Base-by-base conservation (phyloP, 2,888 invertebrate species). In the Druceiella hillmani region DNA sequence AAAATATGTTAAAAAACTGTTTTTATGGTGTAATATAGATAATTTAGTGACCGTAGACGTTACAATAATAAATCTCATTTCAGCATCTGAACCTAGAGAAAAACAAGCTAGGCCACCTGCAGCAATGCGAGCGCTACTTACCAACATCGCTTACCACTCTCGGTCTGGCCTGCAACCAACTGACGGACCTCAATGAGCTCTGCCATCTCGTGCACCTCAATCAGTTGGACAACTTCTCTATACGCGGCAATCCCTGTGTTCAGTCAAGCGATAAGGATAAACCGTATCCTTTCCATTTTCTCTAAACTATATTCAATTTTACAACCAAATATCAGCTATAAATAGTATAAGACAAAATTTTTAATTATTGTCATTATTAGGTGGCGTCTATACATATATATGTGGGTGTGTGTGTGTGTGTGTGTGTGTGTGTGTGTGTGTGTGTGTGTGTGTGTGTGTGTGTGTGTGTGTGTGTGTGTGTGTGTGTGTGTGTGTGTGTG, bases 241-340 rank as follows among this genome's bases (percentile, higher is more conserved):
- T 94, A 44, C 82, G 82, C 54, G 87, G 87, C 43, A 94, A 94
- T 67, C 91, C 92, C 0, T 91, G 91, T 60, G 82, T 91, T 29
- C 76, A 77, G 44, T 81, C 86, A 78, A 80, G 82, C 40, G 82
- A 83, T 49, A 68, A 68, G 31, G 83, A 79, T 52, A 78, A 79
- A 55, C 72, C 85, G 89, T 87, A 82, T 83, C 81, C 82, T 83
- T 82, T 72, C 52, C 37, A 25, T 36, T 22, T 33, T 17, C 39
- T 14, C 30, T 15, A n/a, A n/a, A n/a, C n/a, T n/a, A n/a, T n/a
- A n/a, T n/a, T n/a, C n/a, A n/a, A n/a, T n/a, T 50, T 36, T 17
- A 34, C 22, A 24, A 32, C 36, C 7, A 10, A 29, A 28, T 35
- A 16, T 20, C 3, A 10, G 3, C 6, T 7, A n/a, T 14, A 17